phyloP scores from a whole-genome alignment of 1,140 invertebrate genomes.

The Apis laboriosa region DNA sequence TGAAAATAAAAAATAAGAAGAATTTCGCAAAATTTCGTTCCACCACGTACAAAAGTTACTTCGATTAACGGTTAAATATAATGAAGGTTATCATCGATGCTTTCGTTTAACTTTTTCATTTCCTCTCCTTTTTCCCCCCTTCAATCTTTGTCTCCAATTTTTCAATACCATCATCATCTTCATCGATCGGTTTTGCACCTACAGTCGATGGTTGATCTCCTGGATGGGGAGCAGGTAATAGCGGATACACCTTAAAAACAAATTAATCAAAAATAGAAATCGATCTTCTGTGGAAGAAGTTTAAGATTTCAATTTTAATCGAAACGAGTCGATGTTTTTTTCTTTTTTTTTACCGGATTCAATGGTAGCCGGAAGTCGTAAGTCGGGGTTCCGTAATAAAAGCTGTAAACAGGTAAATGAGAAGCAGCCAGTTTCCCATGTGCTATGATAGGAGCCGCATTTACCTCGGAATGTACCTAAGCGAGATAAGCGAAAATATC shows the following conservation, averaged over 20 bases:
- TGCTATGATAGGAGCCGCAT: constrained; percentile 18
- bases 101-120: constrained; percentile 21
- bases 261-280: background rate
- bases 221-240: constrained; percentile 35
- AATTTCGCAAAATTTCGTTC: too few species aligned
- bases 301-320: background rate
- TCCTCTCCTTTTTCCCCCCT: constrained; percentile 45
- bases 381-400: constrained; percentile 59
- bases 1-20: too few species aligned
- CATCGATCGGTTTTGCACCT: constrained; percentile 27
- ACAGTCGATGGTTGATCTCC: constrained; percentile 37
- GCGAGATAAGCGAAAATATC: background rate
- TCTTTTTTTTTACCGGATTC: constrained; percentile 56
- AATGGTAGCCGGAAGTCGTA: constrained; percentile 63
- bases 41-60: background rate
- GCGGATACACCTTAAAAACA: constrained; percentile 49
- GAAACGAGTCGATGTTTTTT: background rate
- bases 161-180: constrained; percentile 61
- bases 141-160: constrained; percentile 69
- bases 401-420: constrained; percentile 56
- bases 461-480: constrained; percentile 39
- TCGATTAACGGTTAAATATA: constrained; percentile 59
- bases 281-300: background rate
- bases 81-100: constrained; percentile 49
- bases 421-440: constrained; percentile 46